Evolutionary conservation across 1,140 invertebrate species (phyloP).

Genomic region (Drosophila truncata): DNA sequence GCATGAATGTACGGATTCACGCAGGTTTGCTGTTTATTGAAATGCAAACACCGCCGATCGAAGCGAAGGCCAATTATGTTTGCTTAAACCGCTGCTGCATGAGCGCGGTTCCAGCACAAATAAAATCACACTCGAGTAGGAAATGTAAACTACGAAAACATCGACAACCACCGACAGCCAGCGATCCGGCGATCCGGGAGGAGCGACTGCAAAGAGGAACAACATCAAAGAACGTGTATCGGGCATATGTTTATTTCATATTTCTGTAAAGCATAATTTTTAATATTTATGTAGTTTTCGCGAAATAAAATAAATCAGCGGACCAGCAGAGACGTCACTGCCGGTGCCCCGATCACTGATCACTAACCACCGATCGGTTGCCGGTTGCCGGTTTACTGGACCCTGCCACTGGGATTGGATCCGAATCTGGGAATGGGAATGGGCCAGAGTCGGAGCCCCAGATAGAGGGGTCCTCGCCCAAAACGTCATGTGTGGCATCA

Average conservation of each 20-base stretch:
- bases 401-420: slow-evolving; percentile 43
- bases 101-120: slow-evolving; percentile 65
- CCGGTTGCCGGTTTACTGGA: slow-evolving; percentile 12
- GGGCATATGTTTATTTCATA: slow-evolving; percentile 77
- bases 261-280: slow-evolving; percentile 79
- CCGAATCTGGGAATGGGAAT: slow-evolving; percentile 51
- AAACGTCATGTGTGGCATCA: slow-evolving; percentile 81
- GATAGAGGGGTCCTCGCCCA: slow-evolving; percentile 35
- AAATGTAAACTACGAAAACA: slow-evolving; percentile 75
- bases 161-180: slow-evolving; percentile 34
- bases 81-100: slow-evolving; percentile 72
- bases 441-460: slow-evolving; percentile 8
- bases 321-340: slow-evolving; percentile 69
- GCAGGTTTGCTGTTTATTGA: slow-evolving; percentile 38
- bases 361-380: slow-evolving; percentile 15
- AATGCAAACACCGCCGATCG: slow-evolving; percentile 66
- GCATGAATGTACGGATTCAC: slow-evolving; percentile 60
- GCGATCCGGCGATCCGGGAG: slow-evolving; percentile 31
- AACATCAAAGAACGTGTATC: slow-evolving; percentile 45
- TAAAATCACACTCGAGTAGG: slow-evolving; percentile 77
- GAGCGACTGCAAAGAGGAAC: slow-evolving; percentile 32
- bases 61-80: slow-evolving; percentile 83
- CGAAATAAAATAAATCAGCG: slow-evolving; percentile 82
- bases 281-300: slow-evolving; percentile 82
- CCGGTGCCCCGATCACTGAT: slow-evolving; percentile 27